These are phyloP conservation scores for Lagria hirta DNA, from an alignment of 2,888 invertebrate species.

Conservation along the genomic window DNA sequence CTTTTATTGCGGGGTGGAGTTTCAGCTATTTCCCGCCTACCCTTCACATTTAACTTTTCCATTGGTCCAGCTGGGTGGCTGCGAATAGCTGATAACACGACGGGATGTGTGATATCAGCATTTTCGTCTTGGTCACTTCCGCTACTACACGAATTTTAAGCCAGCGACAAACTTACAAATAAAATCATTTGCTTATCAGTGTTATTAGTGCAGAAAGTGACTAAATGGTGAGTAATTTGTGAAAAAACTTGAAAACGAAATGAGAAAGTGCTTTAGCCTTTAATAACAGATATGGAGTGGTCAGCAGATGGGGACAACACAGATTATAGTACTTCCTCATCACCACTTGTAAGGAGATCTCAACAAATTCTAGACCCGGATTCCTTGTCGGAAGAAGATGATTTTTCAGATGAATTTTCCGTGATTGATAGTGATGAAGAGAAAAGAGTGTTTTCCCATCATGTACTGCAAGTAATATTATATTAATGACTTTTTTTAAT, in stretches of 20 bases:
- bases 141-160: slow-evolving; percentile 10
- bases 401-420: slow-evolving; percentile 73
- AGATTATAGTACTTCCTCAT: slow-evolving; percentile 48
- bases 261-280: slow-evolving; percentile 34
- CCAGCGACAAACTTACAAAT: not conserved
- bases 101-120: slow-evolving; percentile 41
- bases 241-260: not conserved
- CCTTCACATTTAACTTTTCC: slow-evolving; percentile 12
- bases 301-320: slow-evolving; percentile 51
- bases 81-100: slow-evolving; percentile 38
- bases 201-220: slow-evolving; percentile 4
- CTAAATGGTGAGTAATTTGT: slow-evolving; percentile 13
- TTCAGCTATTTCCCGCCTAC: slow-evolving; percentile 16
- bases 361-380: slow-evolving; percentile 45
- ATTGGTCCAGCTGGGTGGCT: slow-evolving; percentile 40
- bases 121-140: slow-evolving; percentile 39
- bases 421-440: slow-evolving; percentile 80
- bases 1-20: slow-evolving; percentile 23
- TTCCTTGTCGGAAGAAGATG: slow-evolving; percentile 59
- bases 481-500: no score
- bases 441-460: slow-evolving; percentile 48
- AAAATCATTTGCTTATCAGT: not conserved
- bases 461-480: slow-evolving; percentile 43
- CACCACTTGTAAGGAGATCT: slow-evolving; percentile 37
- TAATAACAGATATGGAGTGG: slow-evolving; percentile 51